Base-by-base conservation (phyloP, 1,140 invertebrate genomes). In the Hypsibius dujardini region DNA sequence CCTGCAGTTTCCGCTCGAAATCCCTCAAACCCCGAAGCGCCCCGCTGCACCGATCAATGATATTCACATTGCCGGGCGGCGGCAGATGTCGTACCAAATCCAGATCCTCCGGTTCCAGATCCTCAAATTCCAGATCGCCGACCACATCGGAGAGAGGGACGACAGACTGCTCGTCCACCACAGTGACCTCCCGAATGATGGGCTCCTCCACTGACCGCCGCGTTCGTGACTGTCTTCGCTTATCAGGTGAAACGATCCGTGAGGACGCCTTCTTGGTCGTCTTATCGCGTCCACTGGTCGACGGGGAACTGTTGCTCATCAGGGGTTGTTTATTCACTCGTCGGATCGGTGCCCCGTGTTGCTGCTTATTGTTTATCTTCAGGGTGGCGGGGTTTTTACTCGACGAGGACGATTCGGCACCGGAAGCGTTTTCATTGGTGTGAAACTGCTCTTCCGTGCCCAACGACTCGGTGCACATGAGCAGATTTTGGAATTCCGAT, bases 71-170 rank as follows among this genome's bases (percentile, higher is more conserved):
- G 42, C 62, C 62, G 12, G 42, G 12, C 12, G 62, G 42, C 42
- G 62, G 62, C 12, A 67, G 62, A 42, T 67, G 45, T 3, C 62
- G 62, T 7, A 12, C 12, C 12, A 67, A 7, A 12, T 67, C 62
- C 62, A 67, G 42, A 42, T 67, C 62, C 45, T 67, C 62, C 45
- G 62, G 12, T 67, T 15, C 62, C 12, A 67, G 42, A 45, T 67
- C 62, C 45, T 67, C 62, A 42, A 67, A 67, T 15, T 67, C 62
- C 62, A 67, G 45, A 42, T 67, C 62, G 12, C 62, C 62, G 12
- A 15, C 12, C 12, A 67, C 62, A 42, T 67, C 62, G 12, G 12
- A 15, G 12, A 67, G 62, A 15, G 62, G 62, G 62, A 67, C 42
- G 42, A 67, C 62, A 42, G 62, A 67, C 42, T 67, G 62, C 12